Conservation (phyloP, 1,140 invertebrate genomes). For the Dermatophagoides farinae region DNA sequence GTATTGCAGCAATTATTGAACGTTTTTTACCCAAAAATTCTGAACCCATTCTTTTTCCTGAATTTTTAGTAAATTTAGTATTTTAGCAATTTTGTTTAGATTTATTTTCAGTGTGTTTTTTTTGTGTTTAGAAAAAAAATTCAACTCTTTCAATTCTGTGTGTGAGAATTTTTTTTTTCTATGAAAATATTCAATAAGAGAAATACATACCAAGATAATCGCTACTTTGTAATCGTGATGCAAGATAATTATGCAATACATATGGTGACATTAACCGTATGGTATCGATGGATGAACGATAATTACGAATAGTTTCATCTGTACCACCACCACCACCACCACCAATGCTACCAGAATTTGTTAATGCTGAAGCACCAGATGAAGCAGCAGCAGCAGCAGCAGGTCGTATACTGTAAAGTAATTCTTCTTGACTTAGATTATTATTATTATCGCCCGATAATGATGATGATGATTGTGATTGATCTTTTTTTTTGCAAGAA, state of each 20-base stretch:
- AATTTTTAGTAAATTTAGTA: neutral
- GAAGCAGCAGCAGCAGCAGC: too few species aligned
- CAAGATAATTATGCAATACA: neutral
- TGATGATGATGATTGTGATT: too few species aligned
- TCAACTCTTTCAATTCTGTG: neutral
- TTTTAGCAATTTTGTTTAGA: neutral
- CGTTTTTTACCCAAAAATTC: conserved; percentile 8
- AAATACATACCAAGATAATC: neutral
- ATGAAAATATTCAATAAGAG: neutral
- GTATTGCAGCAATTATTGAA: neutral
- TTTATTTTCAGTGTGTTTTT: neutral
- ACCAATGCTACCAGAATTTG: too few species aligned
- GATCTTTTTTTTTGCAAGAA: too few species aligned
- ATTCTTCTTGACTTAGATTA: too few species aligned
- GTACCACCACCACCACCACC: too few species aligned
- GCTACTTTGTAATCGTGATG: neutral
- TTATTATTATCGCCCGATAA: too few species aligned
- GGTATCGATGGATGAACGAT: neutral
- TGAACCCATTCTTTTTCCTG: conserved; percentile 7
- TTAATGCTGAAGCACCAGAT: too few species aligned
- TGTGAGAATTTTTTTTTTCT: neutral
- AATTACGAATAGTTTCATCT: neutral
- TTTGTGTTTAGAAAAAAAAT: neutral
- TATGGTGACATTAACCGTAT: neutral
- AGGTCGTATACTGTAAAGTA: too few species aligned